Base-by-base conservation (phyloP, 2,113 vertebrate species). In the Corydoras maculifer region DNA sequence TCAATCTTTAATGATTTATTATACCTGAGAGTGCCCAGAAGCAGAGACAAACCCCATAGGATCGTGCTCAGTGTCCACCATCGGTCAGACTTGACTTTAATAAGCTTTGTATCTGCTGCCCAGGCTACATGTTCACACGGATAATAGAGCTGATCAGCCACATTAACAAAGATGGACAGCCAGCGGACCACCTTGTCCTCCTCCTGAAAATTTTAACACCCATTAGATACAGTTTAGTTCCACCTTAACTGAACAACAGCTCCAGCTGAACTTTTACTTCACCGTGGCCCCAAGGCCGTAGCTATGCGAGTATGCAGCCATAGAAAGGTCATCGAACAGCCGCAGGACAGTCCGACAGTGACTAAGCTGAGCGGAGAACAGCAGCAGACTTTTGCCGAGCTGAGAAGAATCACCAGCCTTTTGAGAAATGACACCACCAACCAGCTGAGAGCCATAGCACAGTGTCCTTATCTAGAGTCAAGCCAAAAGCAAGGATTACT, bases 101-200 rank as follows among this genome's bases (percentile, higher is more conserved):
- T 75, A 60, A 98, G 80, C 55, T 87, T 80, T 2, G 90, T 81
- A 0, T 98, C 94, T 0, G 95, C 94, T 0, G 97, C 97, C 97
- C 97, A 99, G 0, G 96, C 97, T 0, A 99, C 0, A 51, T 98
- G 97, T 72, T 99, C 97, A 14, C 95, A 96, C 2, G 97, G 97
- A 77, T 98, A 99, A 85, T 95, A 99, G 1, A 99, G 88, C 86
- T 99, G 97, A 84, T 97, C 94, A 0, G 92, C 91, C 50, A 91
- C 3, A 58, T 99, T 99, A 61, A 68, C 88, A 63, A 96, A 84
- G 69, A 99, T 88, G 0, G 92, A 96, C 14, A 95, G 81, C 69
- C 82, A 91, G 32, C 94, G 90, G 49, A 96, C 76, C 4, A 87
- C 74, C 0, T 13, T 0, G 2, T 97, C 97, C 62, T 94, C 85